Evolutionary conservation across 1,140 invertebrate species (phyloP), one percentile per base, ranked within the genome.

Genomic region (Heliconius hermathena): DNA sequence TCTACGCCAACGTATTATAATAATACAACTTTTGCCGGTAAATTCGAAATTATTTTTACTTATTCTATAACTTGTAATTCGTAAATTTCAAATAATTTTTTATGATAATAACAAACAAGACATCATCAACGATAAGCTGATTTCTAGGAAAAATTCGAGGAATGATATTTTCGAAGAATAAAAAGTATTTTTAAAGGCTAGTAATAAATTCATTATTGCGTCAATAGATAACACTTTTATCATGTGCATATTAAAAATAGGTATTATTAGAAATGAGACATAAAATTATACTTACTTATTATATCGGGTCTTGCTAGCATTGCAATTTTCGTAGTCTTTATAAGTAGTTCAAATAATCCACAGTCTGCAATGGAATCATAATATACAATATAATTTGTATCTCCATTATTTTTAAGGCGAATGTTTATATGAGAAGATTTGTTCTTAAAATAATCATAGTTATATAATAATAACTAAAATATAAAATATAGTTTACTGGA

Each of bases 191-290:
- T 9, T 60, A 22, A 26, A 29, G 13, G 54, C 54, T 3, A 16
- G 60, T 66, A 66, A 66, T 26, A 66, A 66, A 66, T 26, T 66
- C 3, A 66, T 57, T 57, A 57, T 66, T 29, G 22, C n/a, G 60
- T 66, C 60, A 26, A 66, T 26, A 26, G 22, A 66, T 66, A 29
- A 26, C 20, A 57, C 1, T 66, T 66, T 26, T n/a, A 66, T 66
- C 11, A 22, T 66, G 60, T 9, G 8, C 9, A 26, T 13, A 13
- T 66, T 66, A 26, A 26, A 66, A 66, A 66, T 9, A 16, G 22
- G 60, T 26, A 29, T 29, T 66, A 66, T 66, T 16, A 16, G 22
- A 66, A 66, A 26, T 0, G 26, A 3, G 26, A 26, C 13, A 66
- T 16, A 11, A 66, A 60, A 26, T 6, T 16, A 66, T 22, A 66